Percentiles rank a stretch among this genome's conserved stretches.
Evolutionary conservation across 2,113 vertebrate genomes (phyloP).

Genomic region (Miniopterus natalensis): DNA sequence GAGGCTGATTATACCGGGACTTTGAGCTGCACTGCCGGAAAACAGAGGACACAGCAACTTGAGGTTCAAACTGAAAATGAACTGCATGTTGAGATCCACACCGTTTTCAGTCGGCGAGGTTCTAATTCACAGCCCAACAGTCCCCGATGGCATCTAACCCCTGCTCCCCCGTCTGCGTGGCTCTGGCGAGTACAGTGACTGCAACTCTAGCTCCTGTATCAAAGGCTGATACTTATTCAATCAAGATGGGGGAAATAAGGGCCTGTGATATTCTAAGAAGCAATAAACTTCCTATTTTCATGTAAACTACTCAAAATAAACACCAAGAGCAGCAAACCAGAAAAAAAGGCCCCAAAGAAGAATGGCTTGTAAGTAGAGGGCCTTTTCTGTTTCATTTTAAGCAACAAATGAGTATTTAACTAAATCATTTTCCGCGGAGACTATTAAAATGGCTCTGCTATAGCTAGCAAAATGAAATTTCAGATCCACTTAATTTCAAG

Average conservation of each 20-base stretch:
- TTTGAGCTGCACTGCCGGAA: background rate
- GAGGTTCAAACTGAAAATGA: slow-evolving; percentile 36
- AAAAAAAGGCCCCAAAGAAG: slow-evolving; percentile 70
- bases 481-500: slow-evolving; percentile 71
- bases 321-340: slow-evolving; percentile 46
- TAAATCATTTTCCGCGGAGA: slow-evolving; percentile 51
- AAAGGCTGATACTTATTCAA: slow-evolving; percentile 58
- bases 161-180: background rate
- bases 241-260: slow-evolving; percentile 62
- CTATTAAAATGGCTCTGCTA: slow-evolving; percentile 54
- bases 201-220: background rate
- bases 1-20: background rate
- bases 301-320: slow-evolving; percentile 74
- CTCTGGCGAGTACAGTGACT: background rate
- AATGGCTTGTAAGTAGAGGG: slow-evolving; percentile 63
- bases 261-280: slow-evolving; percentile 71
- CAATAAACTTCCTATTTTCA: slow-evolving; percentile 72
- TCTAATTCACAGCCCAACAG: background rate
- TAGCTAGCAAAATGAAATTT: slow-evolving; percentile 71
- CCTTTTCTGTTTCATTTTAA: slow-evolving; percentile 56
- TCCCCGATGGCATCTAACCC: background rate
- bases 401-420: slow-evolving; percentile 63
- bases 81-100: background rate
- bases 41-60: background rate
- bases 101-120: background rate